These are phyloP conservation scores for Kryptolebias marmoratus DNA, from an alignment of 2,113 vertebrate species.

Conservation along the genomic window DNA sequence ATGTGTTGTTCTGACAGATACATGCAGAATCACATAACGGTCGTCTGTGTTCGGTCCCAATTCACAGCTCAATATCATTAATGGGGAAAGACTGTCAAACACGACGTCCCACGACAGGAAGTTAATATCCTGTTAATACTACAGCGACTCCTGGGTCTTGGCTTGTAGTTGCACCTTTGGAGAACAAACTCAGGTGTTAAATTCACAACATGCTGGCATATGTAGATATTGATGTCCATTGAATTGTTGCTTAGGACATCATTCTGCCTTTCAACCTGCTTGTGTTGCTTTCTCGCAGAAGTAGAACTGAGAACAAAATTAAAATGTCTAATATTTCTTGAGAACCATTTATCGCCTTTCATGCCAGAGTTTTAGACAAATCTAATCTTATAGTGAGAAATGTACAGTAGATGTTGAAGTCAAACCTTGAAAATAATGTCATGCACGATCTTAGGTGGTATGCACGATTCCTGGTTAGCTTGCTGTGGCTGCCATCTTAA, in stretches of 20 bases:
- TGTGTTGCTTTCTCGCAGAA: not conserved
- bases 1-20: not conserved
- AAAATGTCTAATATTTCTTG: too few species aligned
- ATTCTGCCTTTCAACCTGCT: not conserved
- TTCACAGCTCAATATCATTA: slow-evolving; percentile 11
- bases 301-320: not conserved
- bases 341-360: not conserved
- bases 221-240: not conserved
- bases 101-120: not conserved
- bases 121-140: slow-evolving; percentile 16
- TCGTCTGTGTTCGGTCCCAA: slow-evolving; percentile 1
- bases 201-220: not conserved
- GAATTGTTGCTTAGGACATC: not conserved
- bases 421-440: too few species aligned
- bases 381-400: too few species aligned
- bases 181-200: not conserved
- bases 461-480: too few species aligned
- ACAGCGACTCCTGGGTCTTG: not conserved
- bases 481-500: too few species aligned
- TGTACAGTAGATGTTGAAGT: too few species aligned
- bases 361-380: not conserved
- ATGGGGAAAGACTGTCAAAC: not conserved
- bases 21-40: not conserved
- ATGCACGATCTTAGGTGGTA: too few species aligned
- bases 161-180: too few species aligned